Evolutionary conservation across 64 coral and sea anemone genomes (phyloP).

Genomic region (Orbicella faveolata): DNA sequence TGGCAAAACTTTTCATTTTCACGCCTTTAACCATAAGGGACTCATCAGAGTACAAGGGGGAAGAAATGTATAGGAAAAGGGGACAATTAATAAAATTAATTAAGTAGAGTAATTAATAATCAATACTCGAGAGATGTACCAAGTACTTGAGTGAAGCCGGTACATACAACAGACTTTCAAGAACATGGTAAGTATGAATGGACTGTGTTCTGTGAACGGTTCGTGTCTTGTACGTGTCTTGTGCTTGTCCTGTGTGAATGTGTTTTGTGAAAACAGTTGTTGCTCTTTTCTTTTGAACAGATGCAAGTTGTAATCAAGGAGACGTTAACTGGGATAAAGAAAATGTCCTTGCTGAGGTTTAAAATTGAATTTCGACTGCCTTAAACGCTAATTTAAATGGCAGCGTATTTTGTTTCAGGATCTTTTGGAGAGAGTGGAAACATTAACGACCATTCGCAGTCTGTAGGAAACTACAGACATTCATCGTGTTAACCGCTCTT

Average conservation of each 20-base stretch:
- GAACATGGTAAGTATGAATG: neutral
- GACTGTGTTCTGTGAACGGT: too few relatives aligned
- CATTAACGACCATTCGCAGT: neutral
- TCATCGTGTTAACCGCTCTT: neutral
- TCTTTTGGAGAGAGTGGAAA: neutral
- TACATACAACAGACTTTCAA: neutral
- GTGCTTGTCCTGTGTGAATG: neutral
- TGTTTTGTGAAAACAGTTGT: conserved; percentile 21
- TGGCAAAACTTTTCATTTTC: too few relatives aligned
- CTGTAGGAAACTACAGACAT: neutral
- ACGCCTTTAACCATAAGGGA: too few relatives aligned
- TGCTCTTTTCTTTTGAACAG: conserved; percentile 25
- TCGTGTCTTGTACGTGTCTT: too few relatives aligned
- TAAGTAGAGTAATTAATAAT: neutral
- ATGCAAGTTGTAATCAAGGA: neutral
- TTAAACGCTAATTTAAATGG: neutral
- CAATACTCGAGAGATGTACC: neutral
- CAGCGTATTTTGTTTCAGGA: conserved; percentile 11
- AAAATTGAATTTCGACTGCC: neutral
- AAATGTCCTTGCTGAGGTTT: neutral
- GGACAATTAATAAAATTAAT: neutral
- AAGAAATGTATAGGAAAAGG: neutral
- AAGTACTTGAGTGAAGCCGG: neutral
- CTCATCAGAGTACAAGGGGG: neutral
- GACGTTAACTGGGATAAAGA: neutral